Evolutionary conservation across 1,140 invertebrate genomes (phyloP).

Genomic region (Neocloeon triangulifer): DNA sequence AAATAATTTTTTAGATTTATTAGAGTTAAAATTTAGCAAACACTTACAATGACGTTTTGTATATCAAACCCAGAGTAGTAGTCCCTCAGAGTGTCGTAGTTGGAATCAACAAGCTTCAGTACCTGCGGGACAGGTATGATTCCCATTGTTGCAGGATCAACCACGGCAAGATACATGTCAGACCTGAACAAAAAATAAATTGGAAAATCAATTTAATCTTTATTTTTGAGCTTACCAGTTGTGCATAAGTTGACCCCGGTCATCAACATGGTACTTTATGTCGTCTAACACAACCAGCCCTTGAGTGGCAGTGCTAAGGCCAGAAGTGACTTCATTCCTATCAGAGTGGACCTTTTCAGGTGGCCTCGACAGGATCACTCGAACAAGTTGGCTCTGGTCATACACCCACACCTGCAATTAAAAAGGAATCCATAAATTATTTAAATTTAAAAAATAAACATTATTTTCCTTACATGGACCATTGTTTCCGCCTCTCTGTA

Average conservation of each 20-base stretch:
- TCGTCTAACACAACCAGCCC: constrained; percentile 54
- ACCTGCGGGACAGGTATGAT: constrained; percentile 58
- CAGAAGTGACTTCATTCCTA: constrained; percentile 39
- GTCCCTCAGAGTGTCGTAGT: constrained; percentile 61
- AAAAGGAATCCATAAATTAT: too few relatives aligned
- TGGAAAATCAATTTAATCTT: neutral
- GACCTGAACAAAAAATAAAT: constrained; percentile 34
- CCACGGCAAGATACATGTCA: constrained; percentile 69
- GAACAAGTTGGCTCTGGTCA: constrained; percentile 49
- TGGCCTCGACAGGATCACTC: constrained; percentile 55
- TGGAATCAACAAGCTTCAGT: constrained; percentile 59
- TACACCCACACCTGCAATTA: constrained; percentile 61
- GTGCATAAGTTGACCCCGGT: constrained; percentile 37
- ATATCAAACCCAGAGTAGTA: constrained; percentile 58
- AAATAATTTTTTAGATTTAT: constrained; percentile 1
- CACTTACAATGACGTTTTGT: constrained; percentile 47
- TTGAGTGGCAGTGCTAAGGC: constrained; percentile 50
- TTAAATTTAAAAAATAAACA: too few relatives aligned
- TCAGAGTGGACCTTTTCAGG: constrained; percentile 42
- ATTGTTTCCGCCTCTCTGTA: constrained; percentile 47
- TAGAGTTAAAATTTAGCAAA: neutral
- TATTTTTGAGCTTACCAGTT: constrained; percentile 26
- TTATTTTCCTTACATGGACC: constrained; percentile 50
- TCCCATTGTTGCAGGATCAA: constrained; percentile 45
- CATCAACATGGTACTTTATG: constrained; percentile 38